These are phyloP conservation scores for Hermaeophaga mercurialis DNA, from an alignment of 2,888 invertebrate species.

Conservation along the genomic window DNA sequence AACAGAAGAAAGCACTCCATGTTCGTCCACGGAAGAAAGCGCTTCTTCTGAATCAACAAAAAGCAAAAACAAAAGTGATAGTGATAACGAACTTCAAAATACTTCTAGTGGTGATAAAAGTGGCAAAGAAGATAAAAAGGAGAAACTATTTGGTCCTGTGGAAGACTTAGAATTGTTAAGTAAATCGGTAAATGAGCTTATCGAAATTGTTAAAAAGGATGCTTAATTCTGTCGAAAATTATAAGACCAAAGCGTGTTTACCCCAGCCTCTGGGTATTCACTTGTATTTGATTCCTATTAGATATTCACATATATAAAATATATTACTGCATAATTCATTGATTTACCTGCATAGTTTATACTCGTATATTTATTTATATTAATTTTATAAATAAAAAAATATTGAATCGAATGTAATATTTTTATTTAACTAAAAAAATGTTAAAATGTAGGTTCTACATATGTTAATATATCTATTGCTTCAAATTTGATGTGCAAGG, in stretches of 20 bases:
- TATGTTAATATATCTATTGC: too few species aligned
- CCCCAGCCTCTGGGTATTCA: not conserved
- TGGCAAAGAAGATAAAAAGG: conserved; percentile 44
- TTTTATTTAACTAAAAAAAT: too few species aligned
- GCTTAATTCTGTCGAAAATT: conserved; percentile 37
- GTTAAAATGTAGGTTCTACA: too few species aligned
- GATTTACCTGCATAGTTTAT: too few species aligned
- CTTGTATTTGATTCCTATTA: too few species aligned
- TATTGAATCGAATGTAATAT: too few species aligned
- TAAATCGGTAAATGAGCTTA: conserved; percentile 54
- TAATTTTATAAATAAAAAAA: too few species aligned
- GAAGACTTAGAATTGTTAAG: conserved; percentile 53
- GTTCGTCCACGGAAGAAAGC: conserved; percentile 48
- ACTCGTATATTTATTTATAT: too few species aligned
- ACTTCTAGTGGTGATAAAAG: conserved; percentile 48
- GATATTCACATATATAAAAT: too few species aligned
- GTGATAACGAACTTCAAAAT: conserved; percentile 51
- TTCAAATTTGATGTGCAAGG: too few species aligned
- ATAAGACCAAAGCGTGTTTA: conserved; percentile 17
- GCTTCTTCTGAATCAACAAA: conserved; percentile 25
- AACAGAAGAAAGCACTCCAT: conserved; percentile 40
- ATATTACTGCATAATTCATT: too few species aligned
- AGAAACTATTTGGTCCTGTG: conserved; percentile 44
- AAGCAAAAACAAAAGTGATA: conserved; percentile 43
- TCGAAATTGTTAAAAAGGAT: conserved; percentile 54